Base-by-base conservation (phyloP, 2,113 vertebrate genomes). In the Neogobius melanostomus region DNA sequence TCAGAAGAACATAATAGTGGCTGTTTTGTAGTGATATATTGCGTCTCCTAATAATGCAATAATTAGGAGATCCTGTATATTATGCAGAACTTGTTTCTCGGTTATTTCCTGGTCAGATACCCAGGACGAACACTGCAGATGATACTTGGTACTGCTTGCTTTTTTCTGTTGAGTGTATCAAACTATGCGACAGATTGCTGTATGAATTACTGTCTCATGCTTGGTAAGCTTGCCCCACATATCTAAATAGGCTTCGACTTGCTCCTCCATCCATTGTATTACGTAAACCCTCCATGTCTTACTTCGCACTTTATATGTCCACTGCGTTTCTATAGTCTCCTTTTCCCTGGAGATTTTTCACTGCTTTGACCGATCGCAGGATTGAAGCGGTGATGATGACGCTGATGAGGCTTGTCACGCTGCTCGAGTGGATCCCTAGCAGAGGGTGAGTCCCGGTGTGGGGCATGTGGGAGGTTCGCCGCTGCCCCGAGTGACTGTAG, bases 361-460 rank as follows among this genome's bases (percentile, higher is more conserved):
- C 73, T 8, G 70, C 69, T 68, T 76, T 66, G 77, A 81, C 77
- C 79, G 63, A 70, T 80, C 65, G 16, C 77, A 68, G 63, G 72
- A 83, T 76, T 4, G 57, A 82, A 79, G 82, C 76, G 67, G 72
- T 7, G 54, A 74, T 77, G 76, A 87, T 74, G 85, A 83, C 52
- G 68, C 11, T 69, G 87, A 88, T 88, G 79, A 77, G 75, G 51
- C 74, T 76, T 85, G 87, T 86, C 80, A 82, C 71, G 77, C 54
- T 43, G 74, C 68, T 76, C 77, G 66, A 72, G 80, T 69, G 77
- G 77, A 83, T 85, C 82, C 80, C 77, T 86, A 49, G 74, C 80
- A 77, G 77, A 77, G 8, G 68, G 71, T 79, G 62, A 66, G 80
- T 81, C 80, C 69, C 75, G 28, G 28, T 56, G 71, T 64, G 77